A percentile compares a stretch with the other conserved stretches of the same genome.
These are phyloP conservation scores for Leptopilina myrica DNA, from an alignment of 2,888 invertebrate species.

Conservation along the genomic window DNA sequence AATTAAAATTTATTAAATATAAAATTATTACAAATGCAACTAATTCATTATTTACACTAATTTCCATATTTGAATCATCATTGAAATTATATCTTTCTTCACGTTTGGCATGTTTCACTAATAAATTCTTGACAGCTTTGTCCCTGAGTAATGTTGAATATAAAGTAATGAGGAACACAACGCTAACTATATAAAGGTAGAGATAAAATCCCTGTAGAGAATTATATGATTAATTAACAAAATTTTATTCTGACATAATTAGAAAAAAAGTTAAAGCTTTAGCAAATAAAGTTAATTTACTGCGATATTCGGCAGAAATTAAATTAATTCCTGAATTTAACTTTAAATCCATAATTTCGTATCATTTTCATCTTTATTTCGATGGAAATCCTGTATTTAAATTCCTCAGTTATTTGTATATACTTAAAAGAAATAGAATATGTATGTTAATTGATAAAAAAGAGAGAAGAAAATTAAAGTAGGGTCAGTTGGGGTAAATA, in stretches of 20 bases:
- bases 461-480: no score
- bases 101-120: constrained; percentile 64
- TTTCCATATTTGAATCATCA: not conserved
- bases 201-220: constrained; percentile 86
- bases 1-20: no score
- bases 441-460: not conserved
- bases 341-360: constrained; percentile 22
- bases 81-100: constrained; percentile 55
- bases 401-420: constrained; percentile 1
- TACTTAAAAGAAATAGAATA: not conserved
- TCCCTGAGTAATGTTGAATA: constrained; percentile 83
- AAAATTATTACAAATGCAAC: no score
- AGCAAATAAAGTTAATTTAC: constrained; percentile 18
- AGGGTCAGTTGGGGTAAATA: no score
- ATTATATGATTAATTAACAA: not conserved
- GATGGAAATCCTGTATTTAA: constrained; percentile 23
- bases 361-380: constrained; percentile 24
- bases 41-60: constrained; percentile 7
- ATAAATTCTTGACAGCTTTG: constrained; percentile 79
- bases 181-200: constrained; percentile 87
- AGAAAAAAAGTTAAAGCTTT: not conserved
- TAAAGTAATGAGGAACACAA: constrained; percentile 86
- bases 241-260: not conserved
- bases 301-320: constrained; percentile 7
- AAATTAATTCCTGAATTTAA: constrained; percentile 21